Percentiles rank a stretch among this genome's conserved stretches.
phyloP scores from a whole-genome alignment of 2,888 invertebrate genomes.

The Aromia moschata region DNA sequence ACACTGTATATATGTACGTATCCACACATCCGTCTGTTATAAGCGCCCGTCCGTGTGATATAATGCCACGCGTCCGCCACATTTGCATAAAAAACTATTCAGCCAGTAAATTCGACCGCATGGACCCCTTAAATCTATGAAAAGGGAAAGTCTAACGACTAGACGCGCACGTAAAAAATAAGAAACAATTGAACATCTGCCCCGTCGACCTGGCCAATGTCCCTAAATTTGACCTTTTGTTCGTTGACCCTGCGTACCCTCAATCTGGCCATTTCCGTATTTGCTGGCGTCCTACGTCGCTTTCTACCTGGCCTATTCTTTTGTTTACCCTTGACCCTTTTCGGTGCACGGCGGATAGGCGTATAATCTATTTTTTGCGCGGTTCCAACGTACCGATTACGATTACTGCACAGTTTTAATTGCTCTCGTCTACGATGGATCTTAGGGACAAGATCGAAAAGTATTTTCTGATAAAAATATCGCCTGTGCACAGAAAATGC shows the following conservation, averaged over 20 bases:
- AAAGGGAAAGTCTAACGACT: slow-evolving; percentile 23
- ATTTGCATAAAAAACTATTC: slow-evolving; percentile 30
- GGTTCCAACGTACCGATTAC: slow-evolving; percentile 10
- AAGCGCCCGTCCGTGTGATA: too few species aligned
- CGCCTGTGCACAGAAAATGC: too few species aligned
- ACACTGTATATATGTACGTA: too few species aligned
- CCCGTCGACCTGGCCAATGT: slow-evolving; percentile 51
- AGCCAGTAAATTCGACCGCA: slow-evolving; percentile 9
- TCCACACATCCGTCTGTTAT: too few species aligned
- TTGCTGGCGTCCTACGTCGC: slow-evolving; percentile 34
- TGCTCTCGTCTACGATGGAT: too few species aligned
- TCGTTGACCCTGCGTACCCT: slow-evolving; percentile 41
- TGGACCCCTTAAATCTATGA: slow-evolving; percentile 10
- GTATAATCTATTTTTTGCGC: slow-evolving; percentile 30
- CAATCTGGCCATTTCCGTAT: slow-evolving; percentile 44
- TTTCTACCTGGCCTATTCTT: slow-evolving; percentile 40
- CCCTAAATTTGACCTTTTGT: slow-evolving; percentile 57
- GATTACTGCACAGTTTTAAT: too few species aligned
- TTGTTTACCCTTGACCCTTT: slow-evolving; percentile 41
- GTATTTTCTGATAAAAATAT: too few species aligned
- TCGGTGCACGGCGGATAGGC: slow-evolving; percentile 34
- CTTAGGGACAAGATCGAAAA: too few species aligned
- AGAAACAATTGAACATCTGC: slow-evolving; percentile 45
- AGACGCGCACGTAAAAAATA: slow-evolving; percentile 28
- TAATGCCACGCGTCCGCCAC: slow-evolving; percentile 27